Percentiles rank a stretch among this genome's conserved stretches.
These are phyloP conservation scores for Nephrotoma guestfalica DNA, from an alignment of 2,888 invertebrate species.

Conservation along the genomic window DNA sequence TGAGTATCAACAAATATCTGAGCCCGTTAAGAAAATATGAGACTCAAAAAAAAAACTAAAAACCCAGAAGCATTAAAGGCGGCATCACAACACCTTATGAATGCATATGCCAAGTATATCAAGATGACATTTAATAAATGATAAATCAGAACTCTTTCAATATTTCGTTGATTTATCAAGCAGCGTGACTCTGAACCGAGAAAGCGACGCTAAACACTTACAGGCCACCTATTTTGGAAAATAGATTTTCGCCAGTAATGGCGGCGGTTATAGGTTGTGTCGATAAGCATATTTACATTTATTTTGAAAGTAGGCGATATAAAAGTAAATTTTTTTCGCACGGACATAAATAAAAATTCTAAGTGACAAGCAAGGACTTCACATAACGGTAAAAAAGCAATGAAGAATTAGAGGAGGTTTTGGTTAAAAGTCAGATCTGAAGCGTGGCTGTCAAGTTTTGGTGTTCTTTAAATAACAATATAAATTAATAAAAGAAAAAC, in stretches of 20 bases:
- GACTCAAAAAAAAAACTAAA: too few species aligned
- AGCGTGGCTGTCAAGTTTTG: too few species aligned
- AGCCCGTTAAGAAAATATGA: too few species aligned
- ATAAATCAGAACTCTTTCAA: background rate
- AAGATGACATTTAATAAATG: background rate
- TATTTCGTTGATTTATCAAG: background rate
- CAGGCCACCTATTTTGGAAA: background rate
- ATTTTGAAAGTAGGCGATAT: background rate
- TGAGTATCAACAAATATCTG: too few species aligned
- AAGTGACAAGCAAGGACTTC: too few species aligned
- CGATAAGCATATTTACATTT: background rate
- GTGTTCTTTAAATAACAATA: too few species aligned
- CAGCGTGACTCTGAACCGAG: background rate
- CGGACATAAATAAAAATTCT: too few species aligned
- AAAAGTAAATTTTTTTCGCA: too few species aligned
- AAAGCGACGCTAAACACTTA: background rate
- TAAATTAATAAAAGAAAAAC: too few species aligned
- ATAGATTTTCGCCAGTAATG: background rate
- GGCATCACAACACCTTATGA: background rate
- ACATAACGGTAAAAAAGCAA: too few species aligned
- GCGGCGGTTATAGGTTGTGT: background rate
- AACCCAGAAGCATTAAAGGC: background rate
- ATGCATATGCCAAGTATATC: background rate
- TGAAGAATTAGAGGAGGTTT: too few species aligned
- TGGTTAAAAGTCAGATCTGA: too few species aligned